A percentile compares a stretch with the other conserved stretches of the same genome.
These are phyloP conservation scores for Caenorhabditis inopinata DNA, from an alignment of 1,140 invertebrate species.

Conservation along the genomic window DNA sequence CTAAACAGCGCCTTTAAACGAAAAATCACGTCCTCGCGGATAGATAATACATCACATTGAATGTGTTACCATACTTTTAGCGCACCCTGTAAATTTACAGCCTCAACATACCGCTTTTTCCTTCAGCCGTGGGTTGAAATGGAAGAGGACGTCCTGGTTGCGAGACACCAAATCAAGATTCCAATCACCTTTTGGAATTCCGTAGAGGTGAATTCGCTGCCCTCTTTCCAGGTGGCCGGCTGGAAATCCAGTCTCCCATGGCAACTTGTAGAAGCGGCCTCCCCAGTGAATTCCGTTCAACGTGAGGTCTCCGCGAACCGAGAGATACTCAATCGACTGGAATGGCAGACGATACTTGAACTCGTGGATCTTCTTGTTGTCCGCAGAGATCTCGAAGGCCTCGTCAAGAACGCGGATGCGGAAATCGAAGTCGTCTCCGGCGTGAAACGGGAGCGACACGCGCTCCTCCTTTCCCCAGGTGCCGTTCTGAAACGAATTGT, in stretches of 20 bases:
- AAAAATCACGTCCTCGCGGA: no score
- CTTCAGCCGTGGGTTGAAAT: slow-evolving; percentile 62
- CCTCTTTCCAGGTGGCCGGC: slow-evolving; percentile 49
- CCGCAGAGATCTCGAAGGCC: slow-evolving; percentile 33
- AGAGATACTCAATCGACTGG: slow-evolving; percentile 42
- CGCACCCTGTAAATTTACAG: no score
- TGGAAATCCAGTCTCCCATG: slow-evolving; percentile 55
- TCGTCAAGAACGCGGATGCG: slow-evolving; percentile 48
- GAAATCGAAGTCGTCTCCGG: slow-evolving; percentile 45
- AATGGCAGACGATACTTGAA: slow-evolving; percentile 51
- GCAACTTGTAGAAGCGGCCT: slow-evolving; percentile 52
- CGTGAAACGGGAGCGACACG: slow-evolving; percentile 41
- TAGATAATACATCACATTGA: no score
- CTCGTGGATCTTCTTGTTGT: slow-evolving; percentile 50
- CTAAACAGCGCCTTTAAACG: no score
- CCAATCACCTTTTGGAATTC: slow-evolving; percentile 65
- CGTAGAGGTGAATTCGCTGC: slow-evolving; percentile 59
- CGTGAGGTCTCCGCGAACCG: slow-evolving; percentile 52
- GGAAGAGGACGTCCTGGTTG: slow-evolving; percentile 59
- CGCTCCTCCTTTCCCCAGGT: slow-evolving; percentile 49
- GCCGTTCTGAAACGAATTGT: slow-evolving; percentile 34
- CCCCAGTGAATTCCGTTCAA: slow-evolving; percentile 60
- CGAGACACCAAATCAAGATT: slow-evolving; percentile 55
- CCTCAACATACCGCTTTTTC: slow-evolving; percentile 52
- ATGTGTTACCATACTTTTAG: no score